Conservation (phyloP, 53 echinoderm and acorn worm species). For the Temnopleurus reevesii region DNA sequence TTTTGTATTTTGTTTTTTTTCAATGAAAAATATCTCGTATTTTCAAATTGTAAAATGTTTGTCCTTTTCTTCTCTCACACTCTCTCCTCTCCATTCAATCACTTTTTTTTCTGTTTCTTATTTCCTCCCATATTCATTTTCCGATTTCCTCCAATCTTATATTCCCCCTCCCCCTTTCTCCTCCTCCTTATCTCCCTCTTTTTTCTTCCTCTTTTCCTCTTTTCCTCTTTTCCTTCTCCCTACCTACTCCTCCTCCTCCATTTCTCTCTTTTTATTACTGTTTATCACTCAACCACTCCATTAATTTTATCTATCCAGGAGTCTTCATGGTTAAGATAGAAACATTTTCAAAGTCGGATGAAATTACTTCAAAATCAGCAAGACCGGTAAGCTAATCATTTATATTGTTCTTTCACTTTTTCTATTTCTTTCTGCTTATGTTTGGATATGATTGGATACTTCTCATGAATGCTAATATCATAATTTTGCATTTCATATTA, state of each 20-base stretch:
- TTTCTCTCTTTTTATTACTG: too few species aligned
- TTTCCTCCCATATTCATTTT: background rate
- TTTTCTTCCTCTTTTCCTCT: background rate
- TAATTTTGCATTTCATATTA: too few species aligned
- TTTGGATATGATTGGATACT: too few species aligned
- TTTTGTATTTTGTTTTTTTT: too few species aligned
- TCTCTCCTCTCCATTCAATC: too few species aligned
- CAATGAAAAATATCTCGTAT: too few species aligned
- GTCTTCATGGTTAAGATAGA: constrained; percentile 89
- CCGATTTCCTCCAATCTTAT: background rate
- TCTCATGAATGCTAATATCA: too few species aligned
- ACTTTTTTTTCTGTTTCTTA: background rate
- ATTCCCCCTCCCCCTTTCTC: background rate
- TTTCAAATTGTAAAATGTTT: too few species aligned
- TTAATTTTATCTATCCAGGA: constrained; percentile 49
- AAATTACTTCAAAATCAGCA: constrained; percentile 65
- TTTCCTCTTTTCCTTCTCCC: background rate
- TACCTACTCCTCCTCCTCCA: background rate
- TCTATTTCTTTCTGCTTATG: too few species aligned
- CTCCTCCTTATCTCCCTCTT: background rate
- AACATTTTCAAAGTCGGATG: constrained; percentile 70
- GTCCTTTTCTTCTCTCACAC: too few species aligned
- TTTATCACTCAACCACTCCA: background rate
- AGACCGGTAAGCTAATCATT: constrained; percentile 95
- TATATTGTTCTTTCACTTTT: too few species aligned